Evolutionary conservation across 2,888 invertebrate species (phyloP).

Genomic region (Neria commutata): DNA sequence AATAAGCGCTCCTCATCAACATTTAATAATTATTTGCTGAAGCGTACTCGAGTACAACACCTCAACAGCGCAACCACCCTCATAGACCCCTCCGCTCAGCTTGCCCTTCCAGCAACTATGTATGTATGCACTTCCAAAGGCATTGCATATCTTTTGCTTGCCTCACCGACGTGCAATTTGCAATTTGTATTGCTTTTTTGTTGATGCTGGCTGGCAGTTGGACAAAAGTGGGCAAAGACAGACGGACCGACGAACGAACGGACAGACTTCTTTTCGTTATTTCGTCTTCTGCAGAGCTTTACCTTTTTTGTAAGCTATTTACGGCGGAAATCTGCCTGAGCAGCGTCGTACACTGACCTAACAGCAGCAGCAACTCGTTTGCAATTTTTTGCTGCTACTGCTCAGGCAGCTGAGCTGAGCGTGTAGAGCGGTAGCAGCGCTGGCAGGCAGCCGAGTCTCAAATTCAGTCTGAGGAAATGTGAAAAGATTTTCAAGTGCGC

Average conservation of each 20-base stretch:
- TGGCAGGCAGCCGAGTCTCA: no score
- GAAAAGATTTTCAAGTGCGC: no score
- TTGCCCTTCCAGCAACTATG: not conserved
- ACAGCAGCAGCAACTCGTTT: not conserved
- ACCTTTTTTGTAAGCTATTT: not conserved
- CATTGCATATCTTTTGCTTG: not conserved
- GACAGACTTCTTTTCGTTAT: no score
- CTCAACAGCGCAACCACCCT: not conserved
- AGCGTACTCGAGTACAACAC: slow-evolving; percentile 13
- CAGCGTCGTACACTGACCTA: slow-evolving; percentile 13
- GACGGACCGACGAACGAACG: no score
- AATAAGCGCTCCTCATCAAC: slow-evolving; percentile 13
- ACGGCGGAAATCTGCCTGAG: no score
- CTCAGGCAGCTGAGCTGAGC: not conserved
- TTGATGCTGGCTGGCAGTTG: not conserved
- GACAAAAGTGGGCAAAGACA: not conserved
- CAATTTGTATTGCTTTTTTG: slow-evolving; percentile 11
- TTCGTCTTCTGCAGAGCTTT: not conserved
- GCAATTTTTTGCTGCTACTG: not conserved
- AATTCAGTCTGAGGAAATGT: no score
- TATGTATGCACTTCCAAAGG: not conserved
- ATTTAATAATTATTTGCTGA: slow-evolving; percentile 4
- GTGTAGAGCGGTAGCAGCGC: no score
- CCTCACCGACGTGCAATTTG: slow-evolving; percentile 6
- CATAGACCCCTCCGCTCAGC: not conserved